Evolutionary conservation across 2,113 vertebrate genomes (phyloP), one percentile per base, ranked within the genome.

Genomic region (Leucopsar rothschildi): DNA sequence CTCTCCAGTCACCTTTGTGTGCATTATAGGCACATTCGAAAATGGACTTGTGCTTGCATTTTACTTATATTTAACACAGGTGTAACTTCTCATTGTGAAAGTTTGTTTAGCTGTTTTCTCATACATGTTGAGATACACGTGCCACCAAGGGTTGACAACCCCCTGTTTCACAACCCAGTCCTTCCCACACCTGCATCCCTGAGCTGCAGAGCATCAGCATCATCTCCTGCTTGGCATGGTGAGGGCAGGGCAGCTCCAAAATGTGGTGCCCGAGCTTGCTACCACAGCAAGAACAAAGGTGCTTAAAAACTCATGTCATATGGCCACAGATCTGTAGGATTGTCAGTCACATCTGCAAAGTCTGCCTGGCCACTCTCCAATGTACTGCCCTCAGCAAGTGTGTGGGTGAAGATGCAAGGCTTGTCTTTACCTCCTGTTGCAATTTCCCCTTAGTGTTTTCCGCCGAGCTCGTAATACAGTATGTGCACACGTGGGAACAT

Each of bases 51-150:
- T 63, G 29, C 29, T 33, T 64, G 28, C 27, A 49, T 82, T 92
- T 91, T 22, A 21, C 10, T 47, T 60, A 24, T 15, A 59, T 65
- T 77, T 77, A 66, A 86, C 42, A 50, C 2, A 78, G 7, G 8
- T 60, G 16, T 25, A 52, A 35, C 47, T 33, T 83, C 29, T 52
- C 25, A n/a, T 7, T 40, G 21, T 19, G 55, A 13, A 64, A 57
- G 37, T 45, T 65, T 71, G 21, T 79, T 68, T 13, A 79, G 29
- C 20, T 50, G 3, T 69, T 81, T 79, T 64, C n/a, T 86, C 3
- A 0, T 18, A 11, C 8, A 3, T 44, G 6, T 59, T 6, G 10
- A 61, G 28, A 61, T 37, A 20, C 2, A 4, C 0, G 3, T 63
- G 29, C 31, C 70, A 29, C 23, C 1, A 2, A 70, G 25, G 40